phyloP scores from a whole-genome alignment of 2,888 invertebrate genomes.

The Portevinia maculata region DNA sequence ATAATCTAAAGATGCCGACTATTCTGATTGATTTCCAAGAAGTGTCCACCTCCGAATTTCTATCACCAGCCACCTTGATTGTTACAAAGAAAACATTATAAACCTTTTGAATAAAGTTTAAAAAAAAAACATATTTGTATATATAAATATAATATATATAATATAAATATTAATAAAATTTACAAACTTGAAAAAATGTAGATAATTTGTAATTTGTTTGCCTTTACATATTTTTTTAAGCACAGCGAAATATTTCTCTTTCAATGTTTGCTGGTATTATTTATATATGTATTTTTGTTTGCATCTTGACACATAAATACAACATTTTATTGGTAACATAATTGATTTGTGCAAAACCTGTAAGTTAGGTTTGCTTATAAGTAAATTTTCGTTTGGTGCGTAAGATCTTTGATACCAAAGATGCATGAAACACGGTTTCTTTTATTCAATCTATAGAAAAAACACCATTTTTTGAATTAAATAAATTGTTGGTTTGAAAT shows the following conservation, averaged over 20 bases:
- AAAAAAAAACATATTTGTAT: neutral
- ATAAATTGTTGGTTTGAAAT: neutral
- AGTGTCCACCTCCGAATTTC: no score
- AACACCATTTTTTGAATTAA: constrained; percentile 10
- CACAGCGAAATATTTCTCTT: constrained; percentile 12
- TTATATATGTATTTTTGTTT: neutral
- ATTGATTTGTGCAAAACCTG: constrained; percentile 9
- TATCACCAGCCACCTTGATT: no score
- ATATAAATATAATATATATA: neutral
- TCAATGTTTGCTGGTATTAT: no score
- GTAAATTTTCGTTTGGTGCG: constrained; percentile 25
- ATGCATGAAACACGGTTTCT: constrained; percentile 14
- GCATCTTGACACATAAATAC: neutral
- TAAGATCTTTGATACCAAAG: constrained; percentile 26
- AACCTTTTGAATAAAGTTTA: no score
- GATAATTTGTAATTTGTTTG: constrained; percentile 1
- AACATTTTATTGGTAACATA: neutral
- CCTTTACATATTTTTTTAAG: constrained; percentile 1
- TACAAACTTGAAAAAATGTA: constrained; percentile 27
- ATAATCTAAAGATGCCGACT: no score
- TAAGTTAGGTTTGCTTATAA: constrained; percentile 23
- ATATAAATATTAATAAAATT: constrained; percentile 9
- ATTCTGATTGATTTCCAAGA: no score
- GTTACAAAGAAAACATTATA: no score
- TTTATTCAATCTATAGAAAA: constrained; percentile 18